Evolutionary conservation across 2,888 invertebrate species (phyloP).

Genomic region (Arctia plantaginis): DNA sequence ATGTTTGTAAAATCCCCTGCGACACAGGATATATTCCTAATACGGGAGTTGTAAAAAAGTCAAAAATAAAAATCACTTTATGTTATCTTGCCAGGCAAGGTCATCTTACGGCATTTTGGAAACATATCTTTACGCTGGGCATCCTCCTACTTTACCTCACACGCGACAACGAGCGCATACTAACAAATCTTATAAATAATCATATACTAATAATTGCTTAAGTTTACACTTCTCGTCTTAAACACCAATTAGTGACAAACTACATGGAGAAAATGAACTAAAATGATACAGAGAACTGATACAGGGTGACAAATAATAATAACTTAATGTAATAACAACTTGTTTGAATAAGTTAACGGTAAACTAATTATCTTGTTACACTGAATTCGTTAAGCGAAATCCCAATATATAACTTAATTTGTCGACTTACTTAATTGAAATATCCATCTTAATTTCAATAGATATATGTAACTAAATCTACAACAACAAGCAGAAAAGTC

Average conservation of each 20-base stretch:
- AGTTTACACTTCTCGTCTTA: neutral
- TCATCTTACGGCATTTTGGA: too few species aligned
- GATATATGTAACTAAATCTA: neutral
- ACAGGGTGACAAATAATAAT: neutral
- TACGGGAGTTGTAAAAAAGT: too few species aligned
- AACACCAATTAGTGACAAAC: neutral
- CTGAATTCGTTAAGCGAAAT: neutral
- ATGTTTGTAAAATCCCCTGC: too few species aligned
- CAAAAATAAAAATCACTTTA: too few species aligned
- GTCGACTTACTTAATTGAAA: neutral
- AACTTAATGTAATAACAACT: neutral
- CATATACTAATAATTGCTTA: neutral
- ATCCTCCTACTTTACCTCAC: too few species aligned
- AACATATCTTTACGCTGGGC: too few species aligned
- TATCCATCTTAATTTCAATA: neutral
- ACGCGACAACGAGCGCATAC: too few species aligned
- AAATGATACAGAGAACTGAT: neutral
- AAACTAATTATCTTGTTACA: neutral
- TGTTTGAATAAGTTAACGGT: neutral
- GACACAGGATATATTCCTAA: too few species aligned
- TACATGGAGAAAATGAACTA: neutral
- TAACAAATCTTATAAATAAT: slow-evolving; percentile 5
- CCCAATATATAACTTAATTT: neutral
- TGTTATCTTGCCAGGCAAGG: too few species aligned
- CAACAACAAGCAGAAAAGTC: neutral